A percentile compares a stretch with the other conserved stretches of the same genome.
Evolutionary conservation across 2,113 vertebrate species (phyloP).

Genomic region (Brachypodius melanocephalos): DNA sequence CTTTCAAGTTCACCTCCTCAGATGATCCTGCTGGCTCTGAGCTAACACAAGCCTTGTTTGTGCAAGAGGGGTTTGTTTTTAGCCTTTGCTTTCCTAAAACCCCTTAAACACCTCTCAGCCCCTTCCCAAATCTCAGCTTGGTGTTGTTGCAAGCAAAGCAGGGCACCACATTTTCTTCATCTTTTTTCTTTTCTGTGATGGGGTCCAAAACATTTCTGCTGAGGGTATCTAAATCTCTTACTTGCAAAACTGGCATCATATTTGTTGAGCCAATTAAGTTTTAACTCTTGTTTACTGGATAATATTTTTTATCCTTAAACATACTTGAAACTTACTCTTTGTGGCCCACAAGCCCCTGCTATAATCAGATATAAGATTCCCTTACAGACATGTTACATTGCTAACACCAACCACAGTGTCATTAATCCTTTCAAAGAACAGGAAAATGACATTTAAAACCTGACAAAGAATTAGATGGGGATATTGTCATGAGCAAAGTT

Average conservation of each 20-base stretch:
- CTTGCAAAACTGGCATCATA: background rate
- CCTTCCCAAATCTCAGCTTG: background rate
- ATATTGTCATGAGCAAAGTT: background rate
- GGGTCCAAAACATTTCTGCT: background rate
- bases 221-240: background rate
- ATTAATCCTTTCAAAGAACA: background rate
- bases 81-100: background rate
- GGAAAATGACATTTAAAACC: background rate
- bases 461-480: background rate
- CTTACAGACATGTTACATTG: background rate
- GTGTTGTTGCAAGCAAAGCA: background rate
- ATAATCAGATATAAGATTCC: background rate
- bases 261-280: background rate
- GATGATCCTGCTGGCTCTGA: background rate
- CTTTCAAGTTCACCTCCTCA: conserved; percentile 22
- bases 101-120: background rate
- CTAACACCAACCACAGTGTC: background rate
- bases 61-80: background rate
- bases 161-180: background rate
- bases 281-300: background rate
- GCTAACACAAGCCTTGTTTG: background rate
- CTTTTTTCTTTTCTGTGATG: background rate
- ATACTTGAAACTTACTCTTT: background rate
- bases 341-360: background rate
- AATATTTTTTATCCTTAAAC: background rate